Conservation (phyloP, 2,113 vertebrate genomes). For the Calcarius ornatus region DNA sequence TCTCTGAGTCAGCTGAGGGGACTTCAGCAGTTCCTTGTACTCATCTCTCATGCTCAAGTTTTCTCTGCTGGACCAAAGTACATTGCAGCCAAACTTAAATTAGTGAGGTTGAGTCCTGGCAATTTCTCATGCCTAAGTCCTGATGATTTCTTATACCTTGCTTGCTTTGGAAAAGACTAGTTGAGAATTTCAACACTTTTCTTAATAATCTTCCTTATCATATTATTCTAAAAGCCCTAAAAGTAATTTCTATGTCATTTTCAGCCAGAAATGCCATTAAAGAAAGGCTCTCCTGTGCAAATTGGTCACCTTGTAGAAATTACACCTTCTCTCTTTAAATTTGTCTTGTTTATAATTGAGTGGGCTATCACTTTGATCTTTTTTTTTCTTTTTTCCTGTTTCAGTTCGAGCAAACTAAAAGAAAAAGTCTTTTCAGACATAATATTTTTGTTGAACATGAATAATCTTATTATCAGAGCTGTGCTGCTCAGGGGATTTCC, state of each 20-base stretch:
- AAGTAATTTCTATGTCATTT: not conserved
- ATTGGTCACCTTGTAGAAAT: not conserved
- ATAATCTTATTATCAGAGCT: slow-evolving; percentile 45
- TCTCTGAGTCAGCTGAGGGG: not conserved
- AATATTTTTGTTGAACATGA: slow-evolving; percentile 54
- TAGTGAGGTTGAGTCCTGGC: not conserved
- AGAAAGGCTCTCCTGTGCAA: not conserved
- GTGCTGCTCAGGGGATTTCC: slow-evolving; percentile 55
- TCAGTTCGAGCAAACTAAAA: slow-evolving; percentile 25
- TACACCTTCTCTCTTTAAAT: slow-evolving; percentile 46
- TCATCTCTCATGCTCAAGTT: not conserved
- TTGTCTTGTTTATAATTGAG: slow-evolving; percentile 57
- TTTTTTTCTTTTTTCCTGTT: slow-evolving; percentile 47
- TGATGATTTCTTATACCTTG: not conserved
- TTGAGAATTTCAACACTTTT: not conserved
- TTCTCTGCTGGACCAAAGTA: not conserved
- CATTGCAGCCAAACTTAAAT: not conserved
- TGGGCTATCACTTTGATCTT: slow-evolving; percentile 53
- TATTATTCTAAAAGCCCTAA: not conserved
- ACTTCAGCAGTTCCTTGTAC: not conserved
- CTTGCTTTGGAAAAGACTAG: not conserved
- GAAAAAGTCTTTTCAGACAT: slow-evolving; percentile 35
- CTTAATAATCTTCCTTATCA: not conserved
- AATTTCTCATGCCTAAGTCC: not conserved
- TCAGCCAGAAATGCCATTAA: not conserved